A percentile compares a stretch with the other conserved stretches of the same genome.
Evolutionary conservation across 2,797 vertebrate genomes (phyloP).

Genomic region (Natrix natrix): DNA sequence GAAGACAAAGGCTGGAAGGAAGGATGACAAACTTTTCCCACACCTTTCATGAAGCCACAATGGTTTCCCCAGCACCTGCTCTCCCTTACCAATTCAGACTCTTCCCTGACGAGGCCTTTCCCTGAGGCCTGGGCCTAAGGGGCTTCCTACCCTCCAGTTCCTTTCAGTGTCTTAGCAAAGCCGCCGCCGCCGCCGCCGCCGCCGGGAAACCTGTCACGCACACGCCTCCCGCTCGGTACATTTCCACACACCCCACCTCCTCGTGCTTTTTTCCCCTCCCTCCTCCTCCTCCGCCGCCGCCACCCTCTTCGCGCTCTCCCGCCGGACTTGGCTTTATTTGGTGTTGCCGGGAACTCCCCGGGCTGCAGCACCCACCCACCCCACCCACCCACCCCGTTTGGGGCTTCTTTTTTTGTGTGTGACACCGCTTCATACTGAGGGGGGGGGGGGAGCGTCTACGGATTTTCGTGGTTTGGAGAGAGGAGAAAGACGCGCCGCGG

Average conservation of each 20-base stretch:
- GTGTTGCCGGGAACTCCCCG: conserved; percentile 85
- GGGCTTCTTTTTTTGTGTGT: conserved; percentile 68
- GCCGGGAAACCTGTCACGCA: conserved; percentile 23
- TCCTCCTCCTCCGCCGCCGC: conserved; percentile 34
- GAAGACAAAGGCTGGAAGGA: background rate
- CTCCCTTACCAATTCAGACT: background rate
- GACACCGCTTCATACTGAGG: conserved; percentile 57
- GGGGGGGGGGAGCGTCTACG: conserved; percentile 33
- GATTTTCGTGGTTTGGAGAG: conserved; percentile 50
- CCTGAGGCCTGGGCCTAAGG: background rate
- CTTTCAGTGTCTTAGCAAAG: background rate
- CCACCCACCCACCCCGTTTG: background rate
- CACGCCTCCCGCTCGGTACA: conserved; percentile 36
- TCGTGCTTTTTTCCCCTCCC: conserved; percentile 51
- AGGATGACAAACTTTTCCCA: background rate
- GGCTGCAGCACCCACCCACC: conserved; percentile 31
- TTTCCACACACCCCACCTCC: conserved; percentile 62
- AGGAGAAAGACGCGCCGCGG: background rate
- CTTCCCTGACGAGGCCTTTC: no score
- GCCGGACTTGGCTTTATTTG: conserved; percentile 84
- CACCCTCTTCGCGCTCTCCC: conserved; percentile 54
- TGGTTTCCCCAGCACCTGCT: background rate
- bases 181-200: background rate
- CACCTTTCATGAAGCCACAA: background rate
- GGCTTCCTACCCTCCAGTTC: background rate